Conservation (phyloP, 2,888 invertebrate genomes). For the Sialis lutaria region DNA sequence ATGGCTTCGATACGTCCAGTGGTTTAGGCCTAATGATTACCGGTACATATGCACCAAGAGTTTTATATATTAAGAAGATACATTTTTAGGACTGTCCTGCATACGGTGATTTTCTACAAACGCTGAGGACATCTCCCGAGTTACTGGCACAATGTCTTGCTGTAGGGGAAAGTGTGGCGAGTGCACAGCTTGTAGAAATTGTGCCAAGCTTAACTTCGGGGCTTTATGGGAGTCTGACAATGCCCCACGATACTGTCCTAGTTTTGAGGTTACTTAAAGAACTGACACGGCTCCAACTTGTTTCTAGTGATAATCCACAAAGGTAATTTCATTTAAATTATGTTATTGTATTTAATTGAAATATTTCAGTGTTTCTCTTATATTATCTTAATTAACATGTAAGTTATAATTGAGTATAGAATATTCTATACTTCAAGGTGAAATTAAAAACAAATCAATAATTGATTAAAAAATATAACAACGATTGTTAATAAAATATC, state of each 20-base stretch:
- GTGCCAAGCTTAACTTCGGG: constrained; percentile 42
- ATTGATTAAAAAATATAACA: too few species aligned
- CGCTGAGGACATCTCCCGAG: constrained; percentile 48
- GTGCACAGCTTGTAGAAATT: constrained; percentile 20
- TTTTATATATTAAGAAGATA: too few species aligned
- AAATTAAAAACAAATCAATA: too few species aligned
- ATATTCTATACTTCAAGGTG: too few species aligned
- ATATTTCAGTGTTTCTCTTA: not conserved
- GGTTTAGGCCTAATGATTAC: too few species aligned
- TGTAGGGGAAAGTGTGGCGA: constrained; percentile 40
- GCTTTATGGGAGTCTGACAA: constrained; percentile 54
- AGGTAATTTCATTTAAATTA: constrained; percentile 18
- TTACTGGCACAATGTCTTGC: constrained; percentile 51
- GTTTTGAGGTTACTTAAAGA: constrained; percentile 45
- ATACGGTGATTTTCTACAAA: constrained; percentile 51
- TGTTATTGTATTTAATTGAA: not conserved
- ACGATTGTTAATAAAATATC: too few species aligned
- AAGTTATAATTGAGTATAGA: too few species aligned
- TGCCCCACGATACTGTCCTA: constrained; percentile 55
- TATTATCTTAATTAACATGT: too few species aligned
- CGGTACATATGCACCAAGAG: too few species aligned
- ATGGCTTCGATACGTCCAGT: too few species aligned
- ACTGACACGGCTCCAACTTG: constrained; percentile 53
- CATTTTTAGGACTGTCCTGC: constrained; percentile 32
- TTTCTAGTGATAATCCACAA: constrained; percentile 48